Evolutionary conservation across 2,888 invertebrate species (phyloP).

Genomic region (Cartodere bifasciata): DNA sequence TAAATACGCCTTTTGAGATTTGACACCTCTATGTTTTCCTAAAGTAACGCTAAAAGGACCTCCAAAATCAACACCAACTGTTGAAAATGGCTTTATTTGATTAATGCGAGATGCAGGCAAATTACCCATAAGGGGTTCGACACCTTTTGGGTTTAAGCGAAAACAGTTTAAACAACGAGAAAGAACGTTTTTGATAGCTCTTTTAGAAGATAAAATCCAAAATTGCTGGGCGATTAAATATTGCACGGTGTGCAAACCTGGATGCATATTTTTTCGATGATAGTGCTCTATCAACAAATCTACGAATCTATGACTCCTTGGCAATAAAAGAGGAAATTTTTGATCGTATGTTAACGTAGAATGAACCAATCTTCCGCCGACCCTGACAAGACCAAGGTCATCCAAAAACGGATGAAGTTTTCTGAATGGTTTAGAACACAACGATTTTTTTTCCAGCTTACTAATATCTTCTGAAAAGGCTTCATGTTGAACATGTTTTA

Average conservation of each 20-base stretch:
- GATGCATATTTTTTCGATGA: too few relatives aligned
- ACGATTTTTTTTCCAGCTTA: too few relatives aligned
- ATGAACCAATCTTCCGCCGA: too few relatives aligned
- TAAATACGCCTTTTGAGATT: constrained; percentile 7
- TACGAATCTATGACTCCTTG: too few relatives aligned
- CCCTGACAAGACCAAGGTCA: too few relatives aligned
- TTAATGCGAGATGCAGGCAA: constrained; percentile 9
- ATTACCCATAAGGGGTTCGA: constrained; percentile 9
- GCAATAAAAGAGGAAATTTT: too few relatives aligned
- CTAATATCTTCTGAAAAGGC: too few relatives aligned
- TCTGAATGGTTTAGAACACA: too few relatives aligned
- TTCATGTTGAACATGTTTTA: too few relatives aligned
- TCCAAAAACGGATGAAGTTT: too few relatives aligned
- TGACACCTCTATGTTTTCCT: constrained; percentile 7
- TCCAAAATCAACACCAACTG: constrained; percentile 8
- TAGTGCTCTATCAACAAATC: too few relatives aligned
- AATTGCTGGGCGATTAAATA: constrained; percentile 8
- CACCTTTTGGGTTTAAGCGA: constrained; percentile 4
- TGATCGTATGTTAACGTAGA: too few relatives aligned
- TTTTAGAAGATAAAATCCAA: constrained; percentile 8
- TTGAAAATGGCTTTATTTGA: constrained; percentile 8
- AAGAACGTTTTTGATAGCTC: constrained; percentile 4
- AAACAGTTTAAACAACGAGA: constrained; percentile 8
- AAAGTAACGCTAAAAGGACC: constrained; percentile 10
- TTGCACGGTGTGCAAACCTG: constrained; percentile 21